These are phyloP conservation scores for Parus major DNA, from an alignment of 2,113 vertebrate species.

Conservation along the genomic window DNA sequence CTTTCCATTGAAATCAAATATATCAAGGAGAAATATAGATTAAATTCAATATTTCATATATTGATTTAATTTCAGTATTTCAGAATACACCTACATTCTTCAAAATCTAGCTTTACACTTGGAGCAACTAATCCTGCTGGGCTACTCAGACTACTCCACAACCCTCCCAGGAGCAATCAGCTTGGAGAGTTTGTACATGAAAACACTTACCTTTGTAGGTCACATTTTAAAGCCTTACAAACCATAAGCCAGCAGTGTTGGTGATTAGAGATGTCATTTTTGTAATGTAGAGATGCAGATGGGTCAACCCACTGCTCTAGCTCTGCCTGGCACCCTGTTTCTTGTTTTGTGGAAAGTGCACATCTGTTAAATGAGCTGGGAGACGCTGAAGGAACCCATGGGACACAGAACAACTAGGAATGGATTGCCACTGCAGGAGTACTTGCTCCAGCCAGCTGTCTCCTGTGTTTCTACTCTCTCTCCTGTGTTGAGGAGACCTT, in stretches of 20 bases:
- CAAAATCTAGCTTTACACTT: not conserved
- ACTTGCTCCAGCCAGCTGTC: not conserved
- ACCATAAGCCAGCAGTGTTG: not conserved
- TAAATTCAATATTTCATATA: not conserved
- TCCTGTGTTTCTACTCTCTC: not conserved
- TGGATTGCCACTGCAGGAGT: not conserved
- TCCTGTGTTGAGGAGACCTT: not conserved
- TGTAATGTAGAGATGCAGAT: not conserved
- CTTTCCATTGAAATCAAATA: not conserved
- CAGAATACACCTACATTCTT: not conserved
- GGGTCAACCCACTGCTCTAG: not conserved
- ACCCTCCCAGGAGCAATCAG: not conserved
- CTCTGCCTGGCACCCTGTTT: not conserved
- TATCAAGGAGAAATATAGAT: not conserved
- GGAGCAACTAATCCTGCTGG: not conserved
- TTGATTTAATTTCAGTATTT: no score
- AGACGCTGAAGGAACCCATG: rapidly evolving
- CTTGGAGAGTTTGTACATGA: not conserved
- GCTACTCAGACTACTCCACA: not conserved
- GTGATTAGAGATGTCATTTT: not conserved
- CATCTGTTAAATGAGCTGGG: not conserved
- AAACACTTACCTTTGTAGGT: not conserved
- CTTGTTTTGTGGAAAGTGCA: not conserved
- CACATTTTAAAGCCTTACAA: not conserved
- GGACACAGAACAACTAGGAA: not conserved